These are phyloP conservation scores for Acrobasis repandana DNA, from an alignment of 2,888 invertebrate species.

Conservation along the genomic window DNA sequence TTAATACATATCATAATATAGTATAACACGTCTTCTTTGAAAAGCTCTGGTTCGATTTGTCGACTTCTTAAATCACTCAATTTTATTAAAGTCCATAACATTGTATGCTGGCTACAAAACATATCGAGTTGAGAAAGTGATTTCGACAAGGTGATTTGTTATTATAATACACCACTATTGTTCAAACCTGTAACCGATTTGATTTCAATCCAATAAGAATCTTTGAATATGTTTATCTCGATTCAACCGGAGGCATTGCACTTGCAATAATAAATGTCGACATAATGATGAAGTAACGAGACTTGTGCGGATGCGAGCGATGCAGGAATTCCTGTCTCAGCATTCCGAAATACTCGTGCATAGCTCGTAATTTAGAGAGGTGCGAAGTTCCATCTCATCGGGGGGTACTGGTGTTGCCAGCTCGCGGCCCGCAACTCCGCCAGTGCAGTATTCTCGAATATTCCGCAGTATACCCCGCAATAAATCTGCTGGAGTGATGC, in stretches of 20 bases:
- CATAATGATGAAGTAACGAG: slow-evolving; percentile 21
- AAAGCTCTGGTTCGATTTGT: too few relatives aligned
- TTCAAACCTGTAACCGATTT: slow-evolving; percentile 19
- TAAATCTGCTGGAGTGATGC: slow-evolving; percentile 78
- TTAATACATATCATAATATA: too few relatives aligned
- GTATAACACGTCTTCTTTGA: too few relatives aligned
- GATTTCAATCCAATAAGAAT: slow-evolving; percentile 20
- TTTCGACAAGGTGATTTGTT: slow-evolving; percentile 20
- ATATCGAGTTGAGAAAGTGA: slow-evolving; percentile 15
- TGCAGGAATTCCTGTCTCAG: slow-evolving; percentile 32
- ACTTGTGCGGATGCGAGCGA: slow-evolving; percentile 19
- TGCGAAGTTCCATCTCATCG: slow-evolving; percentile 79
- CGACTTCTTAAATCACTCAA: background rate
- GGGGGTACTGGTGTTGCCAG: slow-evolving; percentile 56
- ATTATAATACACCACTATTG: slow-evolving; percentile 19
- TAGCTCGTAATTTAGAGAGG: slow-evolving; percentile 76
- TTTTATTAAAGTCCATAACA: background rate
- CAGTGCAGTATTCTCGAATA: slow-evolving; percentile 65
- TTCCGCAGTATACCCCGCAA: slow-evolving; percentile 69
- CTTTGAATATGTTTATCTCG: slow-evolving; percentile 19
- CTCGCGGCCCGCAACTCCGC: slow-evolving; percentile 28
- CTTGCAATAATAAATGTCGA: slow-evolving; percentile 20
- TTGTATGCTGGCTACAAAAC: background rate
- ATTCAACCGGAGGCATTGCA: slow-evolving; percentile 14
- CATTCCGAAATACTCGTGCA: slow-evolving; percentile 51